Conservation (phyloP, 2,797 vertebrate species). For the Pachyuromys duprasi region DNA sequence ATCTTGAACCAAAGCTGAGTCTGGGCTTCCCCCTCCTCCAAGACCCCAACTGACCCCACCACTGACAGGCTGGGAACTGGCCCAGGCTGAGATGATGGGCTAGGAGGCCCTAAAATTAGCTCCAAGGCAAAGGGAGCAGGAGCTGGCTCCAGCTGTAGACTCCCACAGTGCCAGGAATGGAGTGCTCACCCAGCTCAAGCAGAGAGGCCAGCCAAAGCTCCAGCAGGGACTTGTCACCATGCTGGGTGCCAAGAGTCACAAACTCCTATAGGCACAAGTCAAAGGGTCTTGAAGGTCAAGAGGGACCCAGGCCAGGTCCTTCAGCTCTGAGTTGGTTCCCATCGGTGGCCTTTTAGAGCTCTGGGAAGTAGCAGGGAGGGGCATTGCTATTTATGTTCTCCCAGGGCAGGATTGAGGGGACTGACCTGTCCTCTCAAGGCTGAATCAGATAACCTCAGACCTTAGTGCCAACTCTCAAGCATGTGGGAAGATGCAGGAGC, state of each 20-base stretch:
- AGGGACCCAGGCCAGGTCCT: background rate
- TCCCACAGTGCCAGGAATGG: background rate
- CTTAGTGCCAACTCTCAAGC: background rate
- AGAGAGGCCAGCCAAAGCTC: background rate
- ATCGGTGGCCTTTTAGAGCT: background rate
- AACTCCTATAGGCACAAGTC: background rate
- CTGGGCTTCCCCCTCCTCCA: slow-evolving; percentile 26
- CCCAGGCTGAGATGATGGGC: slow-evolving; percentile 64
- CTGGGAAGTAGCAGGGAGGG: background rate
- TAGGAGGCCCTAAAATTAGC: slow-evolving; percentile 81
- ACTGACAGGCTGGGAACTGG: slow-evolving; percentile 55
- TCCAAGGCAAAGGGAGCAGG: slow-evolving; percentile 30
- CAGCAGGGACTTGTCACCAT: background rate
- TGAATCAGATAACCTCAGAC: background rate
- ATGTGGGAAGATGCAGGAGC: background rate
- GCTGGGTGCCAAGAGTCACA: slow-evolving; percentile 2
- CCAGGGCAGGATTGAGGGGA: background rate
- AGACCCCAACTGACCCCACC: slow-evolving; percentile 59
- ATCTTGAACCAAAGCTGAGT: slow-evolving; percentile 25
- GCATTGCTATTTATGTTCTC: slow-evolving; percentile 26
- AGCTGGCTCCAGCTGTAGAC: background rate
- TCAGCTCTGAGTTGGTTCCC: background rate
- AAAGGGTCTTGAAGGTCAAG: background rate
- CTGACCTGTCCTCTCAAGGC: background rate
- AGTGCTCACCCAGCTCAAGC: background rate